Conservation (phyloP, 2,113 vertebrate genomes). For the Galbula dea region DNA sequence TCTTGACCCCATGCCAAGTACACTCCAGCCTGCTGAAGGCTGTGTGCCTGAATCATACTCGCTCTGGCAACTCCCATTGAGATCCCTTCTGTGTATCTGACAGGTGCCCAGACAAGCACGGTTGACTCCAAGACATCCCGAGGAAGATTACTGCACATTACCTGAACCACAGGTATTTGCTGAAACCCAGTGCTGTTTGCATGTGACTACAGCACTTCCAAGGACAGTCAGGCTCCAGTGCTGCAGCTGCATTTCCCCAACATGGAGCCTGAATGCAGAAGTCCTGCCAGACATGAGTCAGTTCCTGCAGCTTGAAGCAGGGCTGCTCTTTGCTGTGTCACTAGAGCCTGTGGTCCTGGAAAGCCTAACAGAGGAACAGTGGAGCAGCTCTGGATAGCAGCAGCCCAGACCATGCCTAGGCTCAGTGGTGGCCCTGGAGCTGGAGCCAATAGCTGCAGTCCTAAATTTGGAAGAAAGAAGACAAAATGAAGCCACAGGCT, state of each 20-base stretch:
- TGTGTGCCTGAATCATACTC: not conserved
- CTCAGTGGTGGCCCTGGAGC: not conserved
- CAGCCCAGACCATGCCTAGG: not conserved
- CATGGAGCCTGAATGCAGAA: not conserved
- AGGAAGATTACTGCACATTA: not conserved
- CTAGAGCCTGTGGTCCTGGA: not conserved
- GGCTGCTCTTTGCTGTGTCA: not conserved
- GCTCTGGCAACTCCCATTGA: not conserved
- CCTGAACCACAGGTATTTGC: not conserved
- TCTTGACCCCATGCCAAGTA: slow-evolving; percentile 10
- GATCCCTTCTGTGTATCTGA: not conserved
- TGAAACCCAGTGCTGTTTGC: not conserved
- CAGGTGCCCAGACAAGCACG: not conserved
- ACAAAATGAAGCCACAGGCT: not conserved
- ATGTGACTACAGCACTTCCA: not conserved
- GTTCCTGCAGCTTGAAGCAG: not conserved
- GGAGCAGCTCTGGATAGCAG: not conserved
- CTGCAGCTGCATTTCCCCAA: not conserved
- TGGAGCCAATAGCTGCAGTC: not conserved
- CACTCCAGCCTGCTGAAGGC: not conserved
- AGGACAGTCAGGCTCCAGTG: accelerated
- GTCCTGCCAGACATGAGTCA: not conserved
- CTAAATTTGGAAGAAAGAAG: not conserved
- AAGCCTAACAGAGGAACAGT: not conserved
- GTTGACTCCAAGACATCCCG: not conserved